Conservation (phyloP, 1,140 invertebrate genomes). For the Drosophila micromelanica region DNA sequence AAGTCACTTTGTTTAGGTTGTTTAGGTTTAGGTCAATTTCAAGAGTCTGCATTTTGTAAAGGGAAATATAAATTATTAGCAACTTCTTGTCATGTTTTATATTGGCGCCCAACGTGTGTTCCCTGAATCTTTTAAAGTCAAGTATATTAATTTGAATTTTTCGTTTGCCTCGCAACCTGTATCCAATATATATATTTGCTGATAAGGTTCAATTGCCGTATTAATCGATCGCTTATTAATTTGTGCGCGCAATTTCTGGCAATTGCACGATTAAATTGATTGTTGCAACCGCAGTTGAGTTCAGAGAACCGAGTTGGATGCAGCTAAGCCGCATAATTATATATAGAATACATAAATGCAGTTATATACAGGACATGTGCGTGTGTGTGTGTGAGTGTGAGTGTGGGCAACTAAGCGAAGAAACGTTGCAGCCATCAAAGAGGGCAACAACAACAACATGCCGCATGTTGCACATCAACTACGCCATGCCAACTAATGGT, state of each 20-base stretch:
- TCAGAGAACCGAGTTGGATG: not conserved
- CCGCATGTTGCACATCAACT: conserved; percentile 55
- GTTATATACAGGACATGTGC: not conserved
- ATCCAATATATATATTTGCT: too few species aligned
- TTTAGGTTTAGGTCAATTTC: too few species aligned
- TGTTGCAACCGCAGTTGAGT: conserved; percentile 5
- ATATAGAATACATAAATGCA: conserved; percentile 63
- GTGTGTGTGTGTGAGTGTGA: conserved; percentile 5
- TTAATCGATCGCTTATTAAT: conserved; percentile 5
- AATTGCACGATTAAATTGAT: conserved; percentile 10
- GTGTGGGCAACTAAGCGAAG: conserved; percentile 56
- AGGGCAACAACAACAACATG: conserved; percentile 13
- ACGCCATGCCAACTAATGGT: conserved; percentile 73
- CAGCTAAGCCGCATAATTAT: conserved; percentile 64
- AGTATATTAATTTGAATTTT: too few species aligned
- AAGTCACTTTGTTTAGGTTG: too few species aligned
- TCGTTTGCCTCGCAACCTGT: too few species aligned
- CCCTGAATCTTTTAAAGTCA: not conserved
- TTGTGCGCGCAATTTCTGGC: conserved; percentile 8
- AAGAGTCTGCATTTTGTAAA: too few species aligned
- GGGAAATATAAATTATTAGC: too few species aligned
- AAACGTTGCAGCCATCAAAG: conserved; percentile 46
- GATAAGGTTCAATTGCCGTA: not conserved
- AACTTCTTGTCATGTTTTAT: not conserved
- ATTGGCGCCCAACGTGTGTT: not conserved